A percentile compares a stretch with the other conserved stretches of the same genome.
Evolutionary conservation across 2,888 invertebrate genomes (phyloP).

Genomic region (Vesta saturnalis): DNA sequence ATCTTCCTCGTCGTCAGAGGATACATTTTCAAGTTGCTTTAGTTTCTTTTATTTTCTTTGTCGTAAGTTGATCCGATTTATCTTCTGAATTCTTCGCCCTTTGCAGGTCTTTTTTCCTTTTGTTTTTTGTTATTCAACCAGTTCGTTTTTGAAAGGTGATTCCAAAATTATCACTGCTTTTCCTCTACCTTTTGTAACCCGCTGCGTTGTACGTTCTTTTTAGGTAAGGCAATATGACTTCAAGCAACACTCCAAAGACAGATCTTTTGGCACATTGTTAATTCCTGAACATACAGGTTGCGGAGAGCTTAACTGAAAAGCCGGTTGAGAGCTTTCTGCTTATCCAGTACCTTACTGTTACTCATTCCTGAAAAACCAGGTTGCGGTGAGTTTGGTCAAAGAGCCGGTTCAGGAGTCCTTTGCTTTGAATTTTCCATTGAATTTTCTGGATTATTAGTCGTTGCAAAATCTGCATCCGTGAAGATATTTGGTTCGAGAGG

Average conservation of each 20-base stretch:
- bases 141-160: slow-evolving; percentile 7
- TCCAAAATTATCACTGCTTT: not conserved
- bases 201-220: too few relatives aligned
- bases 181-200: not conserved
- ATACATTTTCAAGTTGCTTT: not conserved
- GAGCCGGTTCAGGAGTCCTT: not conserved
- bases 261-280: not conserved
- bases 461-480: not conserved
- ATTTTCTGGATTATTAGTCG: slow-evolving; percentile 1
- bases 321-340: not conserved
- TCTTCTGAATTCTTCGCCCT: slow-evolving; percentile 1
- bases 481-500: not conserved
- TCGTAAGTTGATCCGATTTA: not conserved
- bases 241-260: not conserved
- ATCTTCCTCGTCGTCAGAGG: too few relatives aligned
- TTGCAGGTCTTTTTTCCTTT: not conserved
- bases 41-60: slow-evolving; percentile 7
- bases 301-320: not conserved
- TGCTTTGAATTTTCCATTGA: not conserved
- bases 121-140: slow-evolving; percentile 6
- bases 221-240: not conserved
- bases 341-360: slow-evolving; percentile 9
- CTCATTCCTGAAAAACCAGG: not conserved
- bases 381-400: not conserved
- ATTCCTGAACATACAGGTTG: slow-evolving; percentile 3